Evolutionary conservation across 92 coral and sea anemone species (phyloP), one percentile per base, ranked within the genome.

Genomic region (Paragorgia papillata): DNA sequence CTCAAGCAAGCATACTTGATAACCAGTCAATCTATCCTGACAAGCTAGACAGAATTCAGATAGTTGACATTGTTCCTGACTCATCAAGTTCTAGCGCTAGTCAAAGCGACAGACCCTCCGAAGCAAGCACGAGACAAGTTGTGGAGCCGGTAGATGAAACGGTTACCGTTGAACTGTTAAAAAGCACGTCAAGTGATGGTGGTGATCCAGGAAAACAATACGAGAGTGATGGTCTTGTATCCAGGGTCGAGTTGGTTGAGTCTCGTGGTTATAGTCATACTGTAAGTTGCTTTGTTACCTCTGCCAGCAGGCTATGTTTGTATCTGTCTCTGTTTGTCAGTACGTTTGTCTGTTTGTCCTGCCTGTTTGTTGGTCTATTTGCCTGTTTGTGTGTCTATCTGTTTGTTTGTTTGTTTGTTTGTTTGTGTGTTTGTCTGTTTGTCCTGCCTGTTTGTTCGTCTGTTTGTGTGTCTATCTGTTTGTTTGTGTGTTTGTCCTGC

Each of bases 101-200:
- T 10, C 25, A 68, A 24, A 18, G 26, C 59, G 58, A 68, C 1
- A 18, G 59, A 22, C 12, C 12, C 15, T 6, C 14, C n/a, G 2
- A 46, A 10, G 43, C 43, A 15, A 6, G 2, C 15, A 46, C 2
- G n/a, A 68, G 59, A 49, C 75, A 48, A 21, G 22, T 27, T 12
- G 6, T 68, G 28, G 60, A 68, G 48, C 75, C 75, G 2, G 58
- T 68, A 3, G 35, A 68, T 3, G 75, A 68, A 18, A 68, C 26
- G n/a, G 58, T 68, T 1, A 25, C 59, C 13, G 75, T 68, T 8
- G 75, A 68, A 26, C 25, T 68, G 54, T 10, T 68, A 40, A 17
- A 63, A 25, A 10, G 49, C 5, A 34, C 10, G 14, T 24, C 9
- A 20, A 46, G 24, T 12, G 43, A 1, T 3, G 58, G 32, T 27